Evolutionary conservation across 2,113 vertebrate genomes (phyloP).

Genomic region (Heliornis fulica): DNA sequence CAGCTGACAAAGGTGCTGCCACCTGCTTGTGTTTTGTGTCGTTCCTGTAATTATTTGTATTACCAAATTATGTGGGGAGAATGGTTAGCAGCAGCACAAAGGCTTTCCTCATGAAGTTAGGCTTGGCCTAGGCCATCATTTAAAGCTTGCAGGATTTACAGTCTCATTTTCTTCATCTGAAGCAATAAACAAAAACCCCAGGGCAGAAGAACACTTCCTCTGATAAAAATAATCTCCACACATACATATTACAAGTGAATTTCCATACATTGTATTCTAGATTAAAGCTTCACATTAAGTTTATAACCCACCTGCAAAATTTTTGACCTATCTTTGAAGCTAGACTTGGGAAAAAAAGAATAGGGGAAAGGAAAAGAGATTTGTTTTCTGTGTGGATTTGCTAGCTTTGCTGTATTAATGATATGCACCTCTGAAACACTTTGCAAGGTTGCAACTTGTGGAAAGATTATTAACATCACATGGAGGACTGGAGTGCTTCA

Average conservation of each 20-base stretch:
- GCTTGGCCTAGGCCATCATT: not conserved
- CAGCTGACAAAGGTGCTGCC: not conserved
- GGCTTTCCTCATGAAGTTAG: not conserved
- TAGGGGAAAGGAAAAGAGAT: not conserved
- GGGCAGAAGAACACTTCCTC: not conserved
- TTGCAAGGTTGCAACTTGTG: not conserved
- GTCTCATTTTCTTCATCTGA: not conserved
- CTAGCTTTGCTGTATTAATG: not conserved
- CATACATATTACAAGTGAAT: not conserved
- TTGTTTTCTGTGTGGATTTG: not conserved
- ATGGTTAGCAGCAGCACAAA: not conserved
- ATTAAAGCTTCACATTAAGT: not conserved
- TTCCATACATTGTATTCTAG: not conserved
- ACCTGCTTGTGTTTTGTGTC: not conserved
- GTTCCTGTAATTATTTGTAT: not conserved
- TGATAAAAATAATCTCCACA: not conserved
- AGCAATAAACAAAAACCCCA: not conserved
- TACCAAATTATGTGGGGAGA: not conserved
- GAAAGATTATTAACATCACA: not conserved
- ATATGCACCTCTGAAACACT: not conserved
- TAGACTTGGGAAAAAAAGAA: not conserved
- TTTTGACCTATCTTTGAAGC: not conserved
- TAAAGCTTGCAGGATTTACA: constrained; percentile 4
- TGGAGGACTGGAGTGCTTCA: not conserved
- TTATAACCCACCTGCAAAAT: not conserved